Evolutionary conservation across 1,140 invertebrate genomes (phyloP), one percentile per base, ranked within the genome.

Genomic region (Choristoneura fumiferana): DNA sequence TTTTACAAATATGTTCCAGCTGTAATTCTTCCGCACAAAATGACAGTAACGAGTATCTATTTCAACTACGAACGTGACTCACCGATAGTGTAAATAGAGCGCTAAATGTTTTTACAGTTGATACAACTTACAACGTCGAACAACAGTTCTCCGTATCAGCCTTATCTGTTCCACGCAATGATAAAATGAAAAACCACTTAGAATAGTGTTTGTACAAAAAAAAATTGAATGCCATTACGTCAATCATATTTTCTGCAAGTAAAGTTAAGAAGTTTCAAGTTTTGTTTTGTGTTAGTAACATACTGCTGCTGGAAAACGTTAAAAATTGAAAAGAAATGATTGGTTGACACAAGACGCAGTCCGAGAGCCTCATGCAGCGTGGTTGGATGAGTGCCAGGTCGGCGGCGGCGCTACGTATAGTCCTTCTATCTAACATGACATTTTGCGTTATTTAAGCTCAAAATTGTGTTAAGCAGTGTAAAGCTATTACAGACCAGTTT

Each of bases 401-500:
- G 62, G 67, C 54, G n/a, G n/a, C n/a, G 17, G 36, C 38, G 37
- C 35, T 17, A 49, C 43, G 18, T 5, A 39, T 13, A 39, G 12
- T 37, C 35, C 12, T 12, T 37, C 1, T 8, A 4, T 39, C 17
- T 14, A 18, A 54, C 15, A 13, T 54, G 43, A 49, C 43, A 49
- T 49, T 49, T 49, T 49, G 18, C 18, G 43, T 49, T 22, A 49
- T 18, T 17, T 49, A 33, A 49, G 18, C 43, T 29, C 22, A 33
- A 49, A 49, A 8, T 12, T 45, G 22, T 12, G n/a, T n/a, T n/a
- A 49, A 49, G n/a, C 15, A 3, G n/a, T 34, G 33, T 45, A 65
- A 61, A 53, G 57, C 63, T 29, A 55, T 84, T 87, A 89, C 84
- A 85, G 75, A 91, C 90, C 87, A 90, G 75, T 82, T 88, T 78